Evolutionary conservation across 1,140 invertebrate genomes (phyloP).

Genomic region (Protaetia brevitarsis): DNA sequence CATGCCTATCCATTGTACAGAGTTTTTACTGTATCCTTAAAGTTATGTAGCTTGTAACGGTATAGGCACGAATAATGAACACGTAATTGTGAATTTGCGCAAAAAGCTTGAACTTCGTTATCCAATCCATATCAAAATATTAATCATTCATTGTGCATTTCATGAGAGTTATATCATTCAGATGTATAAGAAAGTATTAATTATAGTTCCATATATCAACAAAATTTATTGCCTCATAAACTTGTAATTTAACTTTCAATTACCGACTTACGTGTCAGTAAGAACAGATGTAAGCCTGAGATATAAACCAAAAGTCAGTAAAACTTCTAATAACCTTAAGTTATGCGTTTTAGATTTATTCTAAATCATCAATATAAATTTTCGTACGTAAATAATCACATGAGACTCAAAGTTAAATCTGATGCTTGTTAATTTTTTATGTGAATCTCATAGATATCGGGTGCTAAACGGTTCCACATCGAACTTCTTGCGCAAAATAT

Average conservation of each 20-base stretch:
- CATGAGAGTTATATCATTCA: no score
- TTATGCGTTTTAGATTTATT: neutral
- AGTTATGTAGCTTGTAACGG: no score
- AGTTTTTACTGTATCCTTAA: no score
- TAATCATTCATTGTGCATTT: no score
- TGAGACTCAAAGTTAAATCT: neutral
- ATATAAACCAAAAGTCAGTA: neutral
- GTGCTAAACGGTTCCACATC: neutral
- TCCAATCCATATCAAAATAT: no score
- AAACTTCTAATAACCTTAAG: constrained; percentile 1
- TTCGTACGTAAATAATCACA: neutral
- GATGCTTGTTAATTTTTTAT: neutral
- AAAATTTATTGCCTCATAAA: constrained; percentile 3
- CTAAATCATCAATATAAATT: neutral
- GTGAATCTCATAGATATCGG: neutral
- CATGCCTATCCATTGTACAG: no score
- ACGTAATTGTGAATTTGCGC: no score
- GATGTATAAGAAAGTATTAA: neutral
- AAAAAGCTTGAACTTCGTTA: no score
- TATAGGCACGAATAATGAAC: no score
- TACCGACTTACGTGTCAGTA: neutral
- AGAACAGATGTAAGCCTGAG: neutral
- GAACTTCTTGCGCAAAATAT: neutral
- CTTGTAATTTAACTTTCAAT: neutral
- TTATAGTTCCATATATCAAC: neutral